Conservation (phyloP, 92 coral and sea anemone genomes). For the Desmophyllum pertusum region DNA sequence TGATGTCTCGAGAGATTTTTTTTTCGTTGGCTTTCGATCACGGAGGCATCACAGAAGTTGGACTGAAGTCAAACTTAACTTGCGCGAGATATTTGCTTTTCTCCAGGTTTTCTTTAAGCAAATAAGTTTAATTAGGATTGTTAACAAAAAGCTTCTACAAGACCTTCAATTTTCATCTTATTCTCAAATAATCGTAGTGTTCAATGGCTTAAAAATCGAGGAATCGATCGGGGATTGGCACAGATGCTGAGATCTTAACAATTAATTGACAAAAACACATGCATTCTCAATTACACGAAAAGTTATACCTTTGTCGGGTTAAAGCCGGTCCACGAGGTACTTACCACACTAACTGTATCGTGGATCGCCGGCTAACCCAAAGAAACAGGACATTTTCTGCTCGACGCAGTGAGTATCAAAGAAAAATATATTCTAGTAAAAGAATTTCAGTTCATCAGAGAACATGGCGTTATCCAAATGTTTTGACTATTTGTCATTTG, state of each 20-base stretch:
- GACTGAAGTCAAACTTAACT: neutral
- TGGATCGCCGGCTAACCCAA: neutral
- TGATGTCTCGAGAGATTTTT: neutral
- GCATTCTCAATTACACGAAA: conserved; percentile 64
- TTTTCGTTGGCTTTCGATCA: neutral
- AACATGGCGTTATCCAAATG: neutral
- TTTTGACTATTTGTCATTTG: neutral
- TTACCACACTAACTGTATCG: neutral
- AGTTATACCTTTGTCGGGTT: conserved; percentile 64
- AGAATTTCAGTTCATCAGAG: neutral
- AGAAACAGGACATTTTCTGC: neutral
- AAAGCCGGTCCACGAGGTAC: neutral
- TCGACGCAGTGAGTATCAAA: neutral
- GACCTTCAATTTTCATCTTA: neutral
- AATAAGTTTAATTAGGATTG: conserved; percentile 3
- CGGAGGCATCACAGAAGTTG: neutral
- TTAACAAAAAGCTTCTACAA: neutral
- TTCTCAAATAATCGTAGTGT: neutral
- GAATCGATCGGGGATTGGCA: neutral
- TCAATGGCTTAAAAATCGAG: neutral
- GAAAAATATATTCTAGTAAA: neutral
- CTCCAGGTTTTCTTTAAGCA: neutral
- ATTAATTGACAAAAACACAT: conserved; percentile 32
- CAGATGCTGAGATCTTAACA: neutral
- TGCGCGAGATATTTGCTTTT: neutral